Conservation (phyloP, 2,113 vertebrate genomes). For the Apodemus speciosus region DNA sequence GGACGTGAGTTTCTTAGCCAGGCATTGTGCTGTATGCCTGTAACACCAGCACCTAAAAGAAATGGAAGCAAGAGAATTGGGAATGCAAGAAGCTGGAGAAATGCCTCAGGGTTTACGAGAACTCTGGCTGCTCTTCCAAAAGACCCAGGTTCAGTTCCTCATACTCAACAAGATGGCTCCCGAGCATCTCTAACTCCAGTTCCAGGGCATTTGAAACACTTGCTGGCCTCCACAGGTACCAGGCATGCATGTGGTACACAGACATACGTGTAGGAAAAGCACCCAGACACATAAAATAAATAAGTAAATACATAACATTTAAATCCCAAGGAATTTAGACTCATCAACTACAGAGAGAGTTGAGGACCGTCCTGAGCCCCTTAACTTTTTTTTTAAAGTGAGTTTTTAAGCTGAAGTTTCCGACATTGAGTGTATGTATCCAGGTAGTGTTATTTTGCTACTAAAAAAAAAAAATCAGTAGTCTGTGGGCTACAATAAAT, state of each 20-base stretch:
- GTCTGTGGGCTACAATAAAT: background rate
- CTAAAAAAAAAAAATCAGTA: background rate
- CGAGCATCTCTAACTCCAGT: background rate
- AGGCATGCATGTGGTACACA: background rate
- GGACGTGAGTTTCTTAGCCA: conserved; percentile 11
- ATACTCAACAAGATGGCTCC: background rate
- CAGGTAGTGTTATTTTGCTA: conserved; percentile 29
- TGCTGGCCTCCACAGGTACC: background rate
- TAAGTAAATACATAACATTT: background rate
- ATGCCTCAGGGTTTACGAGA: background rate
- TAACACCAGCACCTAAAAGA: background rate
- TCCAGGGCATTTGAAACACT: background rate
- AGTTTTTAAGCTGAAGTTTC: background rate
- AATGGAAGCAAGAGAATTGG: no score
- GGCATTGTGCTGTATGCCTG: background rate
- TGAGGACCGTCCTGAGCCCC: background rate
- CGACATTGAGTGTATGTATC: background rate
- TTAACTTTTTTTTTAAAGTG: background rate
- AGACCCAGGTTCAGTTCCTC: background rate
- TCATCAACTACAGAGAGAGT: background rate
- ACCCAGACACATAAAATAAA: background rate
- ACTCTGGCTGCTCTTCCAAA: background rate
- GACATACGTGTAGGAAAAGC: background rate
- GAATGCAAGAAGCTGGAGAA: background rate
- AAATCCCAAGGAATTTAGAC: background rate